Conservation (phyloP, 1,140 invertebrate genomes). For the Diabrotica virgifera region DNA sequence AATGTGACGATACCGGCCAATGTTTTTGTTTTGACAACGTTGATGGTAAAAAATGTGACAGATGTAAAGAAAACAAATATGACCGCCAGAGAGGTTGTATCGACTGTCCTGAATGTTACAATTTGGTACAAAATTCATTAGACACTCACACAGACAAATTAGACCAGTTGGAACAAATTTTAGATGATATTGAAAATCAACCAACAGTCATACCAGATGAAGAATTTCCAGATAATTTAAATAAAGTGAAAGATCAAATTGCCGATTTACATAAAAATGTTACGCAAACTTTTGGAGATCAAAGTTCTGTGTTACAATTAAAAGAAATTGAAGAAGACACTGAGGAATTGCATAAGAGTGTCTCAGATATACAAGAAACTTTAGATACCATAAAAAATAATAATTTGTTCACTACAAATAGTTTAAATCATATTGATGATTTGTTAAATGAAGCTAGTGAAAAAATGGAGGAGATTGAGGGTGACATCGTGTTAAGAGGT, state of each 20-base stretch:
- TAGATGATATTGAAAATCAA: constrained; percentile 44
- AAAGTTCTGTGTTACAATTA: constrained; percentile 57
- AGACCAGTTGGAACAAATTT: constrained; percentile 54
- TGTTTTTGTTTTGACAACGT: constrained; percentile 90
- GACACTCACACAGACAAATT: constrained; percentile 71
- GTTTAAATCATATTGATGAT: constrained; percentile 33
- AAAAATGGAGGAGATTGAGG: constrained; percentile 60
- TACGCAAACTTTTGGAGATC: constrained; percentile 42
- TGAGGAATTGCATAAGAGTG: constrained; percentile 51
- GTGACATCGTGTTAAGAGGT: constrained; percentile 80
- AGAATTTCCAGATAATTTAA: constrained; percentile 69
- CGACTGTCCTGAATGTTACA: constrained; percentile 91
- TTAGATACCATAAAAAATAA: constrained; percentile 31
- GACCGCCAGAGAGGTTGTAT: constrained; percentile 81
- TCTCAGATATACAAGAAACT: constrained; percentile 43
- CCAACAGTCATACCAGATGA: constrained; percentile 67
- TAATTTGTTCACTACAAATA: constrained; percentile 25
- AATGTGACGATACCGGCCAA: constrained; percentile 80
- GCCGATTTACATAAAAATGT: constrained; percentile 47
- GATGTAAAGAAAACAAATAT: constrained; percentile 91
- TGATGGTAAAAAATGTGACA: constrained; percentile 83
- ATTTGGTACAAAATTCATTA: constrained; percentile 85
- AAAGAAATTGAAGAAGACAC: constrained; percentile 58
- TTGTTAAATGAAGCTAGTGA: constrained; percentile 27
- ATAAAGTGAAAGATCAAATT: constrained; percentile 71